Evolutionary conservation across 2,888 invertebrate genomes (phyloP).

Genomic region (Micoletzkya japonica): DNA sequence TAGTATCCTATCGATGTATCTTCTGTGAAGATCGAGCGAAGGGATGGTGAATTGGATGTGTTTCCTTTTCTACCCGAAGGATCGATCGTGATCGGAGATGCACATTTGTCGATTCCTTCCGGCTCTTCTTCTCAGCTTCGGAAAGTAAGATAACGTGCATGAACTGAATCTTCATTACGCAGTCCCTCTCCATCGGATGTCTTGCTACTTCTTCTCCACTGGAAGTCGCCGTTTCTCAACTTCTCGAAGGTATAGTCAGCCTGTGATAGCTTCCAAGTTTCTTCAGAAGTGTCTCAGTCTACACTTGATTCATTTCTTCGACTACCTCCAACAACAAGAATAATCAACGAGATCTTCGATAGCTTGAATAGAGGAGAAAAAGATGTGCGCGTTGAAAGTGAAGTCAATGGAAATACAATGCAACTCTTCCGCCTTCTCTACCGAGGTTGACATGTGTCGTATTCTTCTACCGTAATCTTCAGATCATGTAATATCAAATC

Average conservation of each 20-base stretch:
- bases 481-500: slow-evolving; percentile 8
- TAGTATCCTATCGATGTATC: not conserved
- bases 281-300: slow-evolving; percentile 11
- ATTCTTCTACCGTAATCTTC: too few species aligned
- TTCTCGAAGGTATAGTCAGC: slow-evolving; percentile 12
- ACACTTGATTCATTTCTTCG: slow-evolving; percentile 14
- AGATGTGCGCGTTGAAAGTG: not conserved
- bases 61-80: not conserved
- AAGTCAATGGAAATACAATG: not conserved
- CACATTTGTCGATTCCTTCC: not conserved
- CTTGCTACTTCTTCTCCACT: slow-evolving; percentile 2
- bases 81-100: slow-evolving; percentile 18
- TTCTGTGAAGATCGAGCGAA: not conserved
- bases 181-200: slow-evolving; percentile 21
- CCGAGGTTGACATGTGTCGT: not conserved
- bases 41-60: not conserved
- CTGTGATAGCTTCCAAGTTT: not conserved
- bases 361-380: slow-evolving; percentile 6
- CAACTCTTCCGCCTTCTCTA: slow-evolving; percentile 14
- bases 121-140: not conserved
- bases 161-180: not conserved
- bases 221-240: not conserved
- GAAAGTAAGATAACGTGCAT: not conserved
- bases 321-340: not conserved
- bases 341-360: not conserved